Percentiles rank a stretch among this genome's conserved stretches.
Evolutionary conservation across 2,888 invertebrate species (phyloP).

Genomic region (Charanyca ferruginea): DNA sequence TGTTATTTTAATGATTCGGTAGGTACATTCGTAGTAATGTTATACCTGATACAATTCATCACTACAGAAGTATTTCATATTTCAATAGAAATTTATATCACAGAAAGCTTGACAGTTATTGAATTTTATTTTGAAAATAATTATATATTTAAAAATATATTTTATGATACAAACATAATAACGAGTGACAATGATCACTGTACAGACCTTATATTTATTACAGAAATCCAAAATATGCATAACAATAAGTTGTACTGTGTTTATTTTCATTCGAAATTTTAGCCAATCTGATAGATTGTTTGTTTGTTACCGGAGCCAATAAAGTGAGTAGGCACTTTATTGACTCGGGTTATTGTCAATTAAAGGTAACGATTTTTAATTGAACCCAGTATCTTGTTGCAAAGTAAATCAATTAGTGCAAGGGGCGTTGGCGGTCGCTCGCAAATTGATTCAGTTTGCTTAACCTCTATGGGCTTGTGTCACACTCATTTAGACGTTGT

Average conservation of each 20-base stretch:
- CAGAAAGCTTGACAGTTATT: not conserved
- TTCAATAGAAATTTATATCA: not conserved
- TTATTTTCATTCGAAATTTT: slow-evolving; percentile 32
- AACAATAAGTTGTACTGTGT: slow-evolving; percentile 6
- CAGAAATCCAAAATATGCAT: not conserved
- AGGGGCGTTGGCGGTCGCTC: slow-evolving; percentile 73
- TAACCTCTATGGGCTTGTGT: slow-evolving; percentile 66
- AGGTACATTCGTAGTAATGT: not conserved
- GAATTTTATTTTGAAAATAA: not conserved
- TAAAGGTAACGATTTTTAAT: slow-evolving; percentile 84
- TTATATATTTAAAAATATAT: not conserved
- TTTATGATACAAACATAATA: no score
- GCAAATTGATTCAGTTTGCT: slow-evolving; percentile 80
- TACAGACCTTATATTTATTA: no score
- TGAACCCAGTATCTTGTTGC: slow-evolving; percentile 82
- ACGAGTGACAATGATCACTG: not conserved
- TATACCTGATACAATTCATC: not conserved
- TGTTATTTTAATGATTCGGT: slow-evolving; percentile 1
- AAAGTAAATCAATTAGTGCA: slow-evolving; percentile 89
- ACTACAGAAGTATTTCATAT: not conserved
- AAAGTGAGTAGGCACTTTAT: slow-evolving; percentile 65
- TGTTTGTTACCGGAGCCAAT: slow-evolving; percentile 61
- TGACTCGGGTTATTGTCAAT: slow-evolving; percentile 77
- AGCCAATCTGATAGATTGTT: slow-evolving; percentile 57
- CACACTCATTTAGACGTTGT: slow-evolving; percentile 59